phyloP scores from a whole-genome alignment of 2,888 invertebrate genomes.

The Leptarthrus brevirostris region DNA sequence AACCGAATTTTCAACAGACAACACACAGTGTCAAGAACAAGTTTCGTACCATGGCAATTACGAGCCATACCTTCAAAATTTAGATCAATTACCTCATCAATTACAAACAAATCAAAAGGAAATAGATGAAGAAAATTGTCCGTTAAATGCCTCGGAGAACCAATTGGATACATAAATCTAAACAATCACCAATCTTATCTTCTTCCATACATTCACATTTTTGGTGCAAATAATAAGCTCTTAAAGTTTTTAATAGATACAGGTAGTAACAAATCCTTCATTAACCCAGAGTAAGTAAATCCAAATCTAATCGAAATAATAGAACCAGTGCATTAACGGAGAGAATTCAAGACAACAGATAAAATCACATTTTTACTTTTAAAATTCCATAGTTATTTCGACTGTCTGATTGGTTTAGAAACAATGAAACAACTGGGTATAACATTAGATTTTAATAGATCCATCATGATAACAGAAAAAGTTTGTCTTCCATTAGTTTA shows the following conservation, averaged over 20 bases:
- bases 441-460: no score
- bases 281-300: constrained; percentile 4
- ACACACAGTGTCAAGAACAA: not conserved
- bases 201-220: constrained; percentile 39
- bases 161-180: constrained; percentile 36
- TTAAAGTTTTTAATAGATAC: constrained; percentile 42
- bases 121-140: constrained; percentile 46
- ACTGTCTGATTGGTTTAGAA: no score
- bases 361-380: no score
- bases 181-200: constrained; percentile 45
- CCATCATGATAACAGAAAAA: no score
- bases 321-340: no score
- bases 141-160: constrained; percentile 16
- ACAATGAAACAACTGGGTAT: no score
- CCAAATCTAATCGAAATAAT: no score
- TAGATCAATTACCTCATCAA: not conserved
- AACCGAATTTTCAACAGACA: not conserved
- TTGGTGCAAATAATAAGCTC: not conserved
- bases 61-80: not conserved
- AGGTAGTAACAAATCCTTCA: constrained; percentile 33
- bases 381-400: no score
- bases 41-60: not conserved
- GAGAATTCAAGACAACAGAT: no score
- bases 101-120: not conserved
- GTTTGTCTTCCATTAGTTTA: no score